Evolutionary conservation across 2,888 invertebrate species (phyloP).

Genomic region (Diaperis boleti): DNA sequence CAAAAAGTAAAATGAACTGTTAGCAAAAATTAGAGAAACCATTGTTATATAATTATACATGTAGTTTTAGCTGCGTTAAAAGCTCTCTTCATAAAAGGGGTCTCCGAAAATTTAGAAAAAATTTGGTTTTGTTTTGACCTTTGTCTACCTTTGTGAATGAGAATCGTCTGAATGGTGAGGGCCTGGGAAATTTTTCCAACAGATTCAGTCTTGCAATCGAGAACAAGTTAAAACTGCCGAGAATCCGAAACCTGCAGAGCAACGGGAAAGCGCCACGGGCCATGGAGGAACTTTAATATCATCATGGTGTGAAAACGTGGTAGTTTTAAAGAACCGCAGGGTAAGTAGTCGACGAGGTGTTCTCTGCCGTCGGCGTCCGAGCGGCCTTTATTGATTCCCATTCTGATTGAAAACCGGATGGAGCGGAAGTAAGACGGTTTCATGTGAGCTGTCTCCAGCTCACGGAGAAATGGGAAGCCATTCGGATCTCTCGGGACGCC

Average conservation of each 20-base stretch:
- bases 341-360: slow-evolving; percentile 45
- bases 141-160: too few relatives aligned
- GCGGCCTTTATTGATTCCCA: slow-evolving; percentile 60
- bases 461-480: slow-evolving; percentile 58
- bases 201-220: slow-evolving; percentile 7
- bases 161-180: too few relatives aligned
- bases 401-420: slow-evolving; percentile 66
- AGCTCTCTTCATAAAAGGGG: too few relatives aligned
- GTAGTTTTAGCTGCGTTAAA: too few relatives aligned
- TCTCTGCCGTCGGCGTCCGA: slow-evolving; percentile 46
- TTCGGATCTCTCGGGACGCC: slow-evolving; percentile 55
- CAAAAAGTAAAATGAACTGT: too few relatives aligned
- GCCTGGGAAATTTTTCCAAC: slow-evolving; percentile 4
- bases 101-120: too few relatives aligned
- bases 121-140: too few relatives aligned
- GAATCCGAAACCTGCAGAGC: slow-evolving; percentile 15
- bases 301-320: slow-evolving; percentile 30
- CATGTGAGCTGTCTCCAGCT: slow-evolving; percentile 59
- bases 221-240: slow-evolving; percentile 10
- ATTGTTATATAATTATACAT: too few relatives aligned
- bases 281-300: slow-evolving; percentile 32
- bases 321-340: slow-evolving; percentile 45
- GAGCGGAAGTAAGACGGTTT: slow-evolving; percentile 65
- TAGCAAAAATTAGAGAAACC: too few relatives aligned
- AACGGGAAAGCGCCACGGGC: slow-evolving; percentile 15